phyloP scores from a whole-genome alignment of 2,113 vertebrate species.

The Rhombomys opimus region DNA sequence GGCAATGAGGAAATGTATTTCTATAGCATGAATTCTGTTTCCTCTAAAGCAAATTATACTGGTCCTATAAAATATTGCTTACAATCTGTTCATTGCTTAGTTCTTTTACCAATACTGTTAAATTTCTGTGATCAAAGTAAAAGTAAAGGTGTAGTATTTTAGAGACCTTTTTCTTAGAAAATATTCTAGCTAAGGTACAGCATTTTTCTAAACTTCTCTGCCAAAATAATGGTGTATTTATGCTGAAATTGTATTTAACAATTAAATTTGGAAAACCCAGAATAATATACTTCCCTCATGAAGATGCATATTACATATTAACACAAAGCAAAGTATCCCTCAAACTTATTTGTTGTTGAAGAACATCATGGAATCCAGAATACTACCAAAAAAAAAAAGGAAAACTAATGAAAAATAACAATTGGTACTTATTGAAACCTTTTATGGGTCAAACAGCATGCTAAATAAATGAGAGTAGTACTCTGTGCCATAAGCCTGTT shows the following conservation, averaged over 20 bases:
- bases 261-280: not conserved
- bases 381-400: not conserved
- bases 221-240: not conserved
- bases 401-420: not conserved
- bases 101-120: not conserved
- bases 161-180: not conserved
- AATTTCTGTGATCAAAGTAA: not conserved
- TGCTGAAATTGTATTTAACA: not conserved
- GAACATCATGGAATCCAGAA: not conserved
- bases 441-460: not conserved
- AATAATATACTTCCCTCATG: not conserved
- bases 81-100: not conserved
- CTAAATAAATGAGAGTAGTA: not conserved
- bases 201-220: not conserved
- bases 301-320: not conserved
- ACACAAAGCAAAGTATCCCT: not conserved
- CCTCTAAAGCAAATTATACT: not conserved
- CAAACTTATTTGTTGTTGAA: not conserved
- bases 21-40: not conserved
- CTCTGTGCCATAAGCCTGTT: not conserved
- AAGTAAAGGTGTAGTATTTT: not conserved
- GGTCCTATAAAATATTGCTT: not conserved
- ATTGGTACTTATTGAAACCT: not conserved
- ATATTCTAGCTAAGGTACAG: not conserved
- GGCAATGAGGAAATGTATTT: not conserved